Evolutionary conservation across 2,113 vertebrate genomes (phyloP).

Genomic region (Passer domesticus): DNA sequence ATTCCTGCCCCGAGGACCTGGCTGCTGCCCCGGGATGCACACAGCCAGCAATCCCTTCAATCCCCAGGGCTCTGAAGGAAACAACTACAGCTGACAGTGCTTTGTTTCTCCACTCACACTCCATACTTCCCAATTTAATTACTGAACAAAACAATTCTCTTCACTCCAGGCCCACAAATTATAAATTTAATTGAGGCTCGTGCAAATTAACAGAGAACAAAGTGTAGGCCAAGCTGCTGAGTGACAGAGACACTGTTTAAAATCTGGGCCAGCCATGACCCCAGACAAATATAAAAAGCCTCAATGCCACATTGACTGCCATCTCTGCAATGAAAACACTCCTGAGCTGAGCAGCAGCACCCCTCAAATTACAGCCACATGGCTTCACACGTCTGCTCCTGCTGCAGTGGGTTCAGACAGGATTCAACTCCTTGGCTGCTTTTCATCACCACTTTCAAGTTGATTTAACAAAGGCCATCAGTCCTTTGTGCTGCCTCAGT

Average conservation of each 20-base stretch:
- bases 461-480: not conserved
- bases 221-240: not conserved
- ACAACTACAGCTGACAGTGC: not conserved
- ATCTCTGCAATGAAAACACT: not conserved
- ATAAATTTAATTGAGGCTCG: not conserved
- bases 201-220: not conserved
- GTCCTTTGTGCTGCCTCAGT: not conserved
- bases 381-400: not conserved
- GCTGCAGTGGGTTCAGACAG: not conserved
- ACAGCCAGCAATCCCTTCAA: not conserved
- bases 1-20: not conserved
- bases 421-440: not conserved
- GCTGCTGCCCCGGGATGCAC: not conserved
- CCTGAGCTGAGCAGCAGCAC: not conserved
- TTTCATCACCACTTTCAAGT: not conserved
- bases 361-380: not conserved
- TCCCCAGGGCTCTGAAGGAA: not conserved
- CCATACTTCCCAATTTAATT: conserved; percentile 23
- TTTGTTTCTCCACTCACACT: not conserved
- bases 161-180: not conserved
- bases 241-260: not conserved
- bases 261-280: not conserved
- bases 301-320: not conserved
- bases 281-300: not conserved
- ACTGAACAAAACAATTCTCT: not conserved